These are phyloP conservation scores for Apocheima hispidaria DNA, from an alignment of 2,888 invertebrate genomes.

Conservation along the genomic window DNA sequence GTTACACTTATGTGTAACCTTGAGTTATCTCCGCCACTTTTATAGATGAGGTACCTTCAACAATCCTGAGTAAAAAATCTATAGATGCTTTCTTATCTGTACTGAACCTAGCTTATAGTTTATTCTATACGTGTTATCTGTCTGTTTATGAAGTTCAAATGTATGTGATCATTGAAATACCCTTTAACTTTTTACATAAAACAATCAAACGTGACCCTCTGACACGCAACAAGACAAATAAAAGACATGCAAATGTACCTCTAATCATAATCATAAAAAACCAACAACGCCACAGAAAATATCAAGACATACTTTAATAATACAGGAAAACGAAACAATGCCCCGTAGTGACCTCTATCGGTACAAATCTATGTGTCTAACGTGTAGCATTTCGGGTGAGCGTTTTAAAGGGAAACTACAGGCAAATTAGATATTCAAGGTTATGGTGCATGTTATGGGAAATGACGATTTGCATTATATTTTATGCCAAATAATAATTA, in stretches of 20 bases:
- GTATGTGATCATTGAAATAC: background rate
- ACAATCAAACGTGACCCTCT: constrained; percentile 22
- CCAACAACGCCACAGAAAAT: constrained; percentile 44
- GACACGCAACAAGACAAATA: constrained; percentile 32
- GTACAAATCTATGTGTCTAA: constrained; percentile 73
- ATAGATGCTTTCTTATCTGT: too few relatives aligned
- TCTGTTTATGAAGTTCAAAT: background rate
- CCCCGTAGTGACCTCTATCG: constrained; percentile 67
- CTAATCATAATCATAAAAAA: constrained; percentile 42
- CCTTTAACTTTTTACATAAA: constrained; percentile 3
- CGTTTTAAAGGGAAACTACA: constrained; percentile 76
- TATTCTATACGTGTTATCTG: too few relatives aligned
- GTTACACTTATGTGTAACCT: too few relatives aligned
- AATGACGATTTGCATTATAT: constrained; percentile 45
- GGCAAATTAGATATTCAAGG: constrained; percentile 73
- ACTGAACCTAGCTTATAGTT: too few relatives aligned
- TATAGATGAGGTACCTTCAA: too few relatives aligned
- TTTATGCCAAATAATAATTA: too few relatives aligned
- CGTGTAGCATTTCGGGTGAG: constrained; percentile 76
- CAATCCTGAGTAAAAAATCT: too few relatives aligned
- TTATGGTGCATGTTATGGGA: constrained; percentile 48
- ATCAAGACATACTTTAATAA: constrained; percentile 52
- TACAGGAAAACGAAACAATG: constrained; percentile 74
- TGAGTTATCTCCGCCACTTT: too few relatives aligned
- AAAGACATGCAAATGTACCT: constrained; percentile 33